phyloP scores from a whole-genome alignment of 2,888 invertebrate species.

The Theristus sp. region DNA sequence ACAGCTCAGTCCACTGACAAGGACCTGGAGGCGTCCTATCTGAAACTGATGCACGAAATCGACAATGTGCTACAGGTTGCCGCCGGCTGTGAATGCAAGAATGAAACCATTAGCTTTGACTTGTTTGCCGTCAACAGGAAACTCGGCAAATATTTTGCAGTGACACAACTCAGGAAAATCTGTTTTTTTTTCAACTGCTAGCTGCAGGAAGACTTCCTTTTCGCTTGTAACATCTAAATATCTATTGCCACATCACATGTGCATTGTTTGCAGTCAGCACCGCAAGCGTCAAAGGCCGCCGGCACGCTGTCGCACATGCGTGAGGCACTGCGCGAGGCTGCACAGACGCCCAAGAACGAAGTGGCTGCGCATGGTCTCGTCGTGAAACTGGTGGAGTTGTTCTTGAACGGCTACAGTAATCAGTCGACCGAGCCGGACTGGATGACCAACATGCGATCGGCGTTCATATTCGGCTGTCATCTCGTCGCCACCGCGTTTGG shows the following conservation, averaged over 20 bases:
- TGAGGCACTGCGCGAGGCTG: conserved; percentile 4
- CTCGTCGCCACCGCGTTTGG: conserved; percentile 5
- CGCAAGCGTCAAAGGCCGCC: too few relatives aligned
- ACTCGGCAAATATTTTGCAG: too few relatives aligned
- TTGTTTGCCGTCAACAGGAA: too few relatives aligned
- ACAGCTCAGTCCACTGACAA: neutral
- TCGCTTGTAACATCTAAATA: too few relatives aligned
- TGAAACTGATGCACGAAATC: neutral
- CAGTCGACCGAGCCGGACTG: conserved; percentile 10
- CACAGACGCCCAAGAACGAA: neutral
- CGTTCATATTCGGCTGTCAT: conserved; percentile 15
- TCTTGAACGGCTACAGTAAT: conserved; percentile 13
- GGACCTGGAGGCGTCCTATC: neutral
- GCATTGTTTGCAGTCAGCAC: too few relatives aligned
- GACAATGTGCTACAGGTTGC: neutral
- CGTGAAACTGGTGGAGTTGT: conserved; percentile 13
- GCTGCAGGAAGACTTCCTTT: too few relatives aligned
- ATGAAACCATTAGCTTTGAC: too few relatives aligned
- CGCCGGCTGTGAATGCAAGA: too few relatives aligned
- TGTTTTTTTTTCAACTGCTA: too few relatives aligned
- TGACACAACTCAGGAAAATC: too few relatives aligned
- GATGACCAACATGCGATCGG: conserved; percentile 14
- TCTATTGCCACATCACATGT: too few relatives aligned
- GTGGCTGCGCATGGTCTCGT: conserved; percentile 9
- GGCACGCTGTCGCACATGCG: too few relatives aligned